These are phyloP conservation scores for Varanus komodoensis DNA, from an alignment of 2,113 vertebrate genomes.

Conservation along the genomic window DNA sequence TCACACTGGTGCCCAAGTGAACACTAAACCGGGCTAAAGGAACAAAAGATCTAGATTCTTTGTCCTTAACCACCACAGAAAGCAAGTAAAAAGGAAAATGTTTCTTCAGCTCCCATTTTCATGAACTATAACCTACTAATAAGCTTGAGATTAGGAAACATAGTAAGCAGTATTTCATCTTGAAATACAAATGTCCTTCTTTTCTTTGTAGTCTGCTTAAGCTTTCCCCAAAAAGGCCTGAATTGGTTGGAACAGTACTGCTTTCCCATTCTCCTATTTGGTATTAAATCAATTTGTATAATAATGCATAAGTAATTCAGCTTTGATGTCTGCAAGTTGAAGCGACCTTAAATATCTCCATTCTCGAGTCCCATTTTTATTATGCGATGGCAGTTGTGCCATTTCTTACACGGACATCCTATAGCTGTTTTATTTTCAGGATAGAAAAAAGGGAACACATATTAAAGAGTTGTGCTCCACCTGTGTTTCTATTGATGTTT, in stretches of 20 bases:
- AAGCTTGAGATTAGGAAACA: conserved; percentile 1
- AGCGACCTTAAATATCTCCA: background rate
- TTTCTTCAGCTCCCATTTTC: background rate
- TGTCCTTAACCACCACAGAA: background rate
- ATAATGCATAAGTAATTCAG: background rate
- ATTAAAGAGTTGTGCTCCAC: background rate
- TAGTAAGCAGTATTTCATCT: conserved; percentile 2
- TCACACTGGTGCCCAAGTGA: background rate
- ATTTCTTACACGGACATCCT: background rate
- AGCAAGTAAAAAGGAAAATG: background rate
- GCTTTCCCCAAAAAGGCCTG: background rate
- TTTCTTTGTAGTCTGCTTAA: background rate
- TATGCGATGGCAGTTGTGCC: background rate
- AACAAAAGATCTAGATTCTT: background rate
- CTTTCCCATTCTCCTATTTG: background rate
- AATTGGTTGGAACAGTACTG: background rate
- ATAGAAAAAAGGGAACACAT: background rate
- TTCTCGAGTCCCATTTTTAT: background rate
- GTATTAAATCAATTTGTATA: conserved; percentile 16
- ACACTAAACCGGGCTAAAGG: background rate
- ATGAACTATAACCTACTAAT: conserved; percentile 19
- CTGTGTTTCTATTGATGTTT: background rate
- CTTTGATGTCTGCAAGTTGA: background rate
- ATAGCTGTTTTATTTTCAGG: background rate
- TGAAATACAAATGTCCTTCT: conserved; percentile 12